Conservation (phyloP, 1,140 invertebrate species). For the Tribolium madens region DNA sequence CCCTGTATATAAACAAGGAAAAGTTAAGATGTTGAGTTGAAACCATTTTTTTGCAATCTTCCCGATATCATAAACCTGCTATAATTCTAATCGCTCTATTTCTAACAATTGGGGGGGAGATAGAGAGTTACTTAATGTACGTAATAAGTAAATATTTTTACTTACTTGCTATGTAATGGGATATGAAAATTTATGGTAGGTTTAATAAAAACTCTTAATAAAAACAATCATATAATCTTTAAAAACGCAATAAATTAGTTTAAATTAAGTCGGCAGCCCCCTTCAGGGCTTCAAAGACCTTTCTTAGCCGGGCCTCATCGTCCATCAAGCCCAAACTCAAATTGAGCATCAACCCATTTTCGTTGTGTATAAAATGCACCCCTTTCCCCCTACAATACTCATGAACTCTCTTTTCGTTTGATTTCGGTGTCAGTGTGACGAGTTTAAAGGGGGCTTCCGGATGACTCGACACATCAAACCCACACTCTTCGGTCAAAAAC, state of each 20-base stretch:
- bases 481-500: slow-evolving; percentile 47
- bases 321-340: slow-evolving; percentile 52
- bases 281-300: slow-evolving; percentile 51
- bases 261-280: slow-evolving; percentile 36
- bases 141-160: too few relatives aligned
- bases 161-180: too few relatives aligned
- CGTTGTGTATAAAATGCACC: slow-evolving; percentile 56
- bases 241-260: neutral
- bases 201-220: too few relatives aligned
- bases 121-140: too few relatives aligned
- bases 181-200: too few relatives aligned
- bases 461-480: slow-evolving; percentile 55
- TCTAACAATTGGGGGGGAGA: too few relatives aligned
- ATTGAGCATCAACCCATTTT: slow-evolving; percentile 55
- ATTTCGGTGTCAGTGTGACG: slow-evolving; percentile 48
- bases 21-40: too few relatives aligned
- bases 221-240: neutral
- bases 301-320: slow-evolving; percentile 41
- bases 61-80: too few relatives aligned
- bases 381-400: slow-evolving; percentile 54
- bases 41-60: too few relatives aligned
- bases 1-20: too few relatives aligned
- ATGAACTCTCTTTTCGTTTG: slow-evolving; percentile 39
- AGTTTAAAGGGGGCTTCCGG: slow-evolving; percentile 58
- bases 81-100: too few relatives aligned